These are phyloP conservation scores for Cheilosia vernalis DNA, from an alignment of 2,888 invertebrate species.

Conservation along the genomic window DNA sequence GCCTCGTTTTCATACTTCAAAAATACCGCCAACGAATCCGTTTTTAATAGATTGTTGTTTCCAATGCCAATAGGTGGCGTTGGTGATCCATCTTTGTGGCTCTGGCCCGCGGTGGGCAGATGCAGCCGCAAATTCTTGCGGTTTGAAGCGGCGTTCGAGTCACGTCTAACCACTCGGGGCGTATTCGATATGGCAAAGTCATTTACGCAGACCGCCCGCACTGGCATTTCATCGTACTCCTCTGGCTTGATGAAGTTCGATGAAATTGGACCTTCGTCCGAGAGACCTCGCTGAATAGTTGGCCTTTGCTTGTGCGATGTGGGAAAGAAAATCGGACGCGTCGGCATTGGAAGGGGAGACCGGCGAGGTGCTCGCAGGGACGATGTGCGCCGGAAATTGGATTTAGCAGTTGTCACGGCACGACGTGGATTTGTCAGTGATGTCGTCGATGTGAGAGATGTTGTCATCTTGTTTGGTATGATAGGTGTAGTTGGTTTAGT, in stretches of 20 bases:
- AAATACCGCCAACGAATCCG: slow-evolving; percentile 83
- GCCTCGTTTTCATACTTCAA: slow-evolving; percentile 82
- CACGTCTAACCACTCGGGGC: slow-evolving; percentile 81
- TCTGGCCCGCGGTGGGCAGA: slow-evolving; percentile 39
- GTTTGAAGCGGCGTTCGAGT: slow-evolving; percentile 80
- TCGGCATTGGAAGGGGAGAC: slow-evolving; percentile 78
- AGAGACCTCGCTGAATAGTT: slow-evolving; percentile 83
- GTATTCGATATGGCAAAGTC: slow-evolving; percentile 81
- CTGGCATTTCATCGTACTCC: slow-evolving; percentile 83
- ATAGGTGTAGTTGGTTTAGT: slow-evolving; percentile 78
- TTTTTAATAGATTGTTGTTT: slow-evolving; percentile 79
- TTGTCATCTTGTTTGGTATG: slow-evolving; percentile 78
- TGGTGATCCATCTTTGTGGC: slow-evolving; percentile 57
- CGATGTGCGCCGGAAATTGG: slow-evolving; percentile 82
- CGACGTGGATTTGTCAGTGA: slow-evolving; percentile 77
- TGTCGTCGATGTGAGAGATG: slow-evolving; percentile 78
- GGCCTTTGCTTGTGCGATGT: slow-evolving; percentile 81
- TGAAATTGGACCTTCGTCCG: slow-evolving; percentile 83
- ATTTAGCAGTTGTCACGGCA: slow-evolving; percentile 73
- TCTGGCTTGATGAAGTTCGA: slow-evolving; percentile 83
- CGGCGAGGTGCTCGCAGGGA: slow-evolving; percentile 82
- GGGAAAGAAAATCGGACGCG: slow-evolving; percentile 78
- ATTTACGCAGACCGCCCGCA: slow-evolving; percentile 82
- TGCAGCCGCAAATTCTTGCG: slow-evolving; percentile 79
- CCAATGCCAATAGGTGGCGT: slow-evolving; percentile 31